Conservation (phyloP, 92 coral and sea anemone species). For the Parazoanthus atlanticus region DNA sequence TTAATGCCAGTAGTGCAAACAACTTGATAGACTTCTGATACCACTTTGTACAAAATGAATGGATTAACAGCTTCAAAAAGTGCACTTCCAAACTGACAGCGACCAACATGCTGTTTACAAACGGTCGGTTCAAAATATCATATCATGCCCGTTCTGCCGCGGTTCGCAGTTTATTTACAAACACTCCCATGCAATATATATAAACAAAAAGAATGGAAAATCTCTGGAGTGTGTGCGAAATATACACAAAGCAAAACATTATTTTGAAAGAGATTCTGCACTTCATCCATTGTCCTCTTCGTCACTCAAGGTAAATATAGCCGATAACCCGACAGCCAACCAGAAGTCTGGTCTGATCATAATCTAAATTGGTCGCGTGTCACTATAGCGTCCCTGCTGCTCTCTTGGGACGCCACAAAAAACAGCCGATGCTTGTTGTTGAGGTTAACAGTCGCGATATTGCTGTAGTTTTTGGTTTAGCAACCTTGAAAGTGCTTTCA, state of each 20-base stretch:
- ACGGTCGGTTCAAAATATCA: neutral
- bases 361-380: constrained; percentile 79
- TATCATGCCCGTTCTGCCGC: neutral
- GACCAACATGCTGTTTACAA: neutral
- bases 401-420: constrained; percentile 42
- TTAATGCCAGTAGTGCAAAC: neutral
- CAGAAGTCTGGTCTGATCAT: constrained; percentile 27
- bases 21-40: neutral
- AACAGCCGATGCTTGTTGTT: neutral
- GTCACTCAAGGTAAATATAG: constrained; percentile 58
- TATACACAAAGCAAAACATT: neutral
- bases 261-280: neutral
- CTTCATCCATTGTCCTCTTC: constrained; percentile 35
- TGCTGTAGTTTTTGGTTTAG: constrained; percentile 8
- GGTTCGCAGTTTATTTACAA: neutral
- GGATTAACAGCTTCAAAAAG: neutral
- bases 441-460: neutral
- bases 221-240: constrained; percentile 12
- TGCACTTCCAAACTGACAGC: neutral
- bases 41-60: neutral
- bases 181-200: neutral
- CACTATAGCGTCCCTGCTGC: constrained; percentile 60
- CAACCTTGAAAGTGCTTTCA: constrained; percentile 17
- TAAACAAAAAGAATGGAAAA: neutral
- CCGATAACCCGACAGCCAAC: constrained; percentile 47